Evolutionary conservation across 1,140 invertebrate species (phyloP).

Genomic region (Aleiodes sp.): DNA sequence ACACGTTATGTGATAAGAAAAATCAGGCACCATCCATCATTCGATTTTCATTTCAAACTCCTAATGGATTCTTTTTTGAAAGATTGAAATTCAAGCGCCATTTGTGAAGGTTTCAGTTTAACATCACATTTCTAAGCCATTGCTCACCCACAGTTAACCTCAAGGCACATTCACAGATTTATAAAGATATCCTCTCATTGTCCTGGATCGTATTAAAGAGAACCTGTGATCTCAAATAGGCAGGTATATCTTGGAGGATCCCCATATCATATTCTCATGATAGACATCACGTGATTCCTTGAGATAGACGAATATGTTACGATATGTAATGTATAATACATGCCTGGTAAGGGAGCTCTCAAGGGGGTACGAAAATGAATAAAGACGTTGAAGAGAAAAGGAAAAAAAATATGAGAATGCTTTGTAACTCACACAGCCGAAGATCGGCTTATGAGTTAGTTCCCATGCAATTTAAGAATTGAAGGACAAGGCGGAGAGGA

Average conservation of each 20-base stretch:
- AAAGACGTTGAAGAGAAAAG: not conserved
- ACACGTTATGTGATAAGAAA: constrained; percentile 13
- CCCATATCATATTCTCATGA: constrained; percentile 5
- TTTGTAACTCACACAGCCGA: not conserved
- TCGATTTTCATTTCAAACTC: not conserved
- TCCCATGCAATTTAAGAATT: constrained; percentile 29
- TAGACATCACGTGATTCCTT: not conserved
- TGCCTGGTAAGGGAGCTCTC: not conserved
- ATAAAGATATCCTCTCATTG: not conserved
- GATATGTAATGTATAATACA: constrained; percentile 6
- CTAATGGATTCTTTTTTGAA: not conserved
- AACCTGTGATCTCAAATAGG: not conserved
- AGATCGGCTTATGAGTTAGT: constrained; percentile 14
- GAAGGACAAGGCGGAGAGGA: constrained; percentile 7
- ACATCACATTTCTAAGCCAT: not conserved
- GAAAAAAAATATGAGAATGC: constrained; percentile 1
- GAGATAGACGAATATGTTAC: constrained; percentile 17
- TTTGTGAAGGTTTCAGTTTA: not conserved
- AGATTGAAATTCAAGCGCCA: not conserved
- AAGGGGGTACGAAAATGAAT: not conserved
- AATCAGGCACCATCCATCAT: constrained; percentile 16
- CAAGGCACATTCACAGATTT: not conserved
- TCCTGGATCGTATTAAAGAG: not conserved
- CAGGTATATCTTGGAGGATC: not conserved
- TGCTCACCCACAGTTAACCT: not conserved